Evolutionary conservation across 2,113 vertebrate genomes (phyloP).

Genomic region (Megaceryle torquata): DNA sequence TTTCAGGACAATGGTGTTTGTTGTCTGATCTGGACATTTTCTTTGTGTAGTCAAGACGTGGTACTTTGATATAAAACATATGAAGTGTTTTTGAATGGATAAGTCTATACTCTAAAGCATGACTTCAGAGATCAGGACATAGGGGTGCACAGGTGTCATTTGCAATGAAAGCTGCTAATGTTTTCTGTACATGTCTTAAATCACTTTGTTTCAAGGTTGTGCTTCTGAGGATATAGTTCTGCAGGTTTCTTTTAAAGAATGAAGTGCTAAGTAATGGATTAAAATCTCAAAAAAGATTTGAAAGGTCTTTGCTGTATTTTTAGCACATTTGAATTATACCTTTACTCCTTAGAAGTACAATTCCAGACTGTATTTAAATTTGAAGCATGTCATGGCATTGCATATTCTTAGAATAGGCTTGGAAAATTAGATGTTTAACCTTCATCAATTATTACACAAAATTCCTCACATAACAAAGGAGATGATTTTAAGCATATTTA

Average conservation of each 20-base stretch:
- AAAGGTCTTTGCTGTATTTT: constrained; percentile 2
- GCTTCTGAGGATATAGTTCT: constrained; percentile 32
- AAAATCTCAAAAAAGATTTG: constrained; percentile 57
- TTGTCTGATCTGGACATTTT: constrained; percentile 75
- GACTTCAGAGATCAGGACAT: constrained; percentile 46
- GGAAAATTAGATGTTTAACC: constrained; percentile 26
- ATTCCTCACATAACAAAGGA: not conserved
- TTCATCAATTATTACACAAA: constrained; percentile 33
- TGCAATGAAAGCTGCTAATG: constrained; percentile 30
- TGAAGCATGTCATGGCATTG: constrained; percentile 8
- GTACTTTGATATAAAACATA: constrained; percentile 57
- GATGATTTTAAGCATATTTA: not conserved
- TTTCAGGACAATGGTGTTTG: constrained; percentile 75
- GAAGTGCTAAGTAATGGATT: constrained; percentile 54
- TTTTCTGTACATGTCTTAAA: constrained; percentile 53
- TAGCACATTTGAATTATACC: constrained; percentile 23
- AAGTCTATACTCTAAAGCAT: constrained; percentile 36
- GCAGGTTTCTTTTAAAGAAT: constrained; percentile 44
- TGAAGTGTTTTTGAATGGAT: constrained; percentile 59
- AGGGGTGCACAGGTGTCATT: constrained; percentile 24
- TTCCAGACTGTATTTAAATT: constrained; percentile 44
- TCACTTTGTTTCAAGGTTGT: constrained; percentile 51
- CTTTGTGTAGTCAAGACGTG: constrained; percentile 68
- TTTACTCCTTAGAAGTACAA: constrained; percentile 8
- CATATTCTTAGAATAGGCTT: constrained; percentile 2